phyloP scores from a whole-genome alignment of 1,140 invertebrate species.

The Lepeophtheirus salmonis region DNA sequence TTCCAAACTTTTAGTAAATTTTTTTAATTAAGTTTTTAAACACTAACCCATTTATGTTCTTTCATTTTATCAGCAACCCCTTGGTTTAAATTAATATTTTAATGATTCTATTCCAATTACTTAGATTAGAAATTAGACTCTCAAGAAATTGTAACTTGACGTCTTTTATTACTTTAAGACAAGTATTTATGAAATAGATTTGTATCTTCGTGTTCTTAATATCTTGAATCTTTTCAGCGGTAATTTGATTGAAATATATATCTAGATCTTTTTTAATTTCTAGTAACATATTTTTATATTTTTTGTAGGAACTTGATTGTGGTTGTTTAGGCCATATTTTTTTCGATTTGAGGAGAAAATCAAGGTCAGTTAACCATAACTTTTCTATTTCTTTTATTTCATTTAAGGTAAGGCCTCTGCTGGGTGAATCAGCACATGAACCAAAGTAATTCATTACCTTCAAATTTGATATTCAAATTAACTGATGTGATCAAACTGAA shows the following conservation, averaged over 20 bases:
- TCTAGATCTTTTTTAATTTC: background rate
- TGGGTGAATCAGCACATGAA: conserved; percentile 1
- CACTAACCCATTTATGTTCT: conserved; percentile 4
- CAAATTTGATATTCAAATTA: no score
- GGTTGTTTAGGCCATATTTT: no score
- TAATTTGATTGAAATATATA: conserved; percentile 5
- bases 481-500: no score
- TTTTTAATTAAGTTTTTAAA: background rate
- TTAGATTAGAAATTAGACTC: background rate
- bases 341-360: no score
- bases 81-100: background rate
- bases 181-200: background rate
- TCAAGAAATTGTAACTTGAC: background rate
- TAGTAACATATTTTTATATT: no score
- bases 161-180: background rate
- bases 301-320: no score
- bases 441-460: no score
- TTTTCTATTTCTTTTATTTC: no score
- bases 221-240: background rate
- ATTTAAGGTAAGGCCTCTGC: background rate
- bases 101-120: background rate
- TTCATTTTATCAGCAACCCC: background rate
- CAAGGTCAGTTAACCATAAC: no score
- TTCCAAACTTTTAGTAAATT: background rate
- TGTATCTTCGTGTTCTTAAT: background rate